Evolutionary conservation across 2,113 vertebrate genomes (phyloP), one percentile per base, ranked within the genome.

Genomic region (Pangasianodon hypophthalmus): DNA sequence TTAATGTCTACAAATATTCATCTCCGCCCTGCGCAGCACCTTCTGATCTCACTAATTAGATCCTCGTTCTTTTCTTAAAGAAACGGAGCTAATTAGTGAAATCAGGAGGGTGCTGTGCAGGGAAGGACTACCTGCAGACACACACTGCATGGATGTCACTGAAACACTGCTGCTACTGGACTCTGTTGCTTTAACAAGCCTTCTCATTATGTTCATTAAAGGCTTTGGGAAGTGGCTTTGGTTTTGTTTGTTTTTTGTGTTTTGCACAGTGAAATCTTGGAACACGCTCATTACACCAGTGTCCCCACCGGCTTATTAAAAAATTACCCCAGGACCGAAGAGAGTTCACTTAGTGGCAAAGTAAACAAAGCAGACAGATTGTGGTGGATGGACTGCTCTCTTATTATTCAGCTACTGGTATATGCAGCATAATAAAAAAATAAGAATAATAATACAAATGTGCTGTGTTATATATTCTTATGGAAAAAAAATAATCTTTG

Each of bases 31-130:
- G 41, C 26, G 50, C 44, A 85, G 13, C 84, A 52, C 54, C 32
- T 75, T 56, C 18, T 29, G 69, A 87, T 77, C 86, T 52, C 46
- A 26, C 52, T 87, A 75, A 87, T 87, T 75, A 75, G 64, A 73
- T 56, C 19, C n/a, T 19, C 7, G n/a, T 37, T 26, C 50, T 62
- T 73, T 75, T 37, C 69, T 41, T 32, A 54, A 73, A 32, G 85
- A 54, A 71, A 18, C 67, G 8, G n/a, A 52, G 85, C 48, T 71
- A 56, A 86, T 86, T 86, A 86, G 85, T 73, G 50, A 37, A 86
- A 73, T 56, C 85, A 52, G 48, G 85, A 54, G 48, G 85, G 67
- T 26, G 84, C 48, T 19, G 44, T 73, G 85, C 6, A 11, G 48
- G 32, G 67, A 75, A 75, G 26, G 62, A 50, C 48, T 18, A 71